Base-by-base conservation (phyloP, 2,888 invertebrate species). In the Flabesymbios commensalis region DNA sequence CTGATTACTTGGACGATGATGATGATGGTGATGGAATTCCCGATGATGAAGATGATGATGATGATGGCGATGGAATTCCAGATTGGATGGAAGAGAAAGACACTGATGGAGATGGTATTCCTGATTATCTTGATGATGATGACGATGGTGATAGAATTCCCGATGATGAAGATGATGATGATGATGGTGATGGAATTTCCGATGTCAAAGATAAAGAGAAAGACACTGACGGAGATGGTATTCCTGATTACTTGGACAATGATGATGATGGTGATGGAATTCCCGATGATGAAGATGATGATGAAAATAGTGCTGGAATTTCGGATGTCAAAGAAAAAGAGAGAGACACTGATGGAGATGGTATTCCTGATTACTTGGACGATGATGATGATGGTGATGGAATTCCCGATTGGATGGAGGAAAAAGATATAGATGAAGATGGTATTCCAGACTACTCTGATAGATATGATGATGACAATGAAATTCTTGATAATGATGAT, bases 261-360 rank as follows among this genome's bases (percentile, higher is more conserved):
- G 61, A 69, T 41, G 36, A 63, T 60, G 76, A 63, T 56, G 63
- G 59, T 45, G 68, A 68, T 66, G 68, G 68, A 19, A 67, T 68
- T 36, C 63, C 63, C n/a, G 65, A 68, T 48, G 7, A 59, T 29
- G 28, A 51, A 14, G 66, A 59, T 28, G 54, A 68, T 22, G 68
- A 68, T 57, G 28, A 39, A 14, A 74, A 75, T 63, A 72, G 74
- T 1, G 75, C 75, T 62, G 75, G 75, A 0, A 73, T 75, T 1
- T 74, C 75, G 2, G 74, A 78, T 63, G 32, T 70, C 52, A 53
- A 66, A 3, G 76, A 77, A 39, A 58, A 71, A 22, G 57, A 57
- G 19, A 10, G 19, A 57, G 61, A 61, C 56, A 53, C 68, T 22
- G 76, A 77, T 69, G 78, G 76, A 1, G 78, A 78, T 69, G 78